Conservation (phyloP, 1,140 invertebrate species). For the Drosophila oshimai region DNA sequence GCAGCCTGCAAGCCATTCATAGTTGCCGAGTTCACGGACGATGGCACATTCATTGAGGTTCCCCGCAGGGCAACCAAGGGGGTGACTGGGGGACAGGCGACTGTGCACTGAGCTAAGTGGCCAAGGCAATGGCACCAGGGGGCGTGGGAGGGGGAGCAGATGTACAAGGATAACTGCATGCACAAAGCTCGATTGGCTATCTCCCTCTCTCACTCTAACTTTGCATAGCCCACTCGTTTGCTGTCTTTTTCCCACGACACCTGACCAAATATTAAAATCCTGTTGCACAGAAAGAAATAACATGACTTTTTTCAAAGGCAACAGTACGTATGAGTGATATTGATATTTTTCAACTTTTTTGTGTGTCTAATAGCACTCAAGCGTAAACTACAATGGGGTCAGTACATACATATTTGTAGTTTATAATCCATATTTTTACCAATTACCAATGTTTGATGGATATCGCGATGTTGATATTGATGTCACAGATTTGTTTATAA, state of each 20-base stretch:
- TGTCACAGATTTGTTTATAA: too few species aligned
- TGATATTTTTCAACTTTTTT: too few species aligned
- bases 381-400: too few species aligned
- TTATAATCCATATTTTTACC: too few species aligned
- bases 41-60: constrained; percentile 68
- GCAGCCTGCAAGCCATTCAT: constrained; percentile 44
- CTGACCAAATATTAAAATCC: not conserved
- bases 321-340: too few species aligned
- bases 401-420: too few species aligned
- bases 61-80: constrained; percentile 21
- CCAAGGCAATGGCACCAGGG: constrained; percentile 1
- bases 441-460: too few species aligned
- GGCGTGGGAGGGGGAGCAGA: not conserved
- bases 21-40: constrained; percentile 68
- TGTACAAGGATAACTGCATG: not conserved
- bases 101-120: constrained; percentile 33
- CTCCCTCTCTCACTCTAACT: not conserved
- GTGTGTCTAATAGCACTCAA: too few species aligned
- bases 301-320: too few species aligned
- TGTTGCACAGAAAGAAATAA: not conserved
- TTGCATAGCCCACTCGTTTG: not conserved
- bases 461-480: too few species aligned
- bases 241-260: not conserved
- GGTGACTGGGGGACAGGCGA: not conserved
- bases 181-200: constrained; percentile 5